phyloP scores from a whole-genome alignment of 2,888 invertebrate species.

The Melanotus villosus region DNA sequence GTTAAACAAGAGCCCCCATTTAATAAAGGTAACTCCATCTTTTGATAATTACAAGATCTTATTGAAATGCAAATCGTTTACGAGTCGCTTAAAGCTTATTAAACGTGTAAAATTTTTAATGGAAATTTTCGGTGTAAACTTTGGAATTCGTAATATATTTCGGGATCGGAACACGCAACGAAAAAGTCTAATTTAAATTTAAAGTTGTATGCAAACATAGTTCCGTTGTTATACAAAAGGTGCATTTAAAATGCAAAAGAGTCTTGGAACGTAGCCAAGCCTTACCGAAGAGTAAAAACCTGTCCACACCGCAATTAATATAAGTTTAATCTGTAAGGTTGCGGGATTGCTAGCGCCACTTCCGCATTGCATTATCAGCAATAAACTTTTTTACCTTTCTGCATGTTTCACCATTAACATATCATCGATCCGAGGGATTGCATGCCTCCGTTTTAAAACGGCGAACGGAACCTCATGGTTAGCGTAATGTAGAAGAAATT shows the following conservation, averaged over 20 bases:
- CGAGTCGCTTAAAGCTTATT: too few relatives aligned
- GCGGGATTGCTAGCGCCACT: constrained; percentile 14
- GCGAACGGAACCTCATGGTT: background rate
- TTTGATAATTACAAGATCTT: too few relatives aligned
- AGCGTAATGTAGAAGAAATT: background rate
- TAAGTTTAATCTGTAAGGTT: constrained; percentile 25
- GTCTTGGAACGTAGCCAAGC: constrained; percentile 16
- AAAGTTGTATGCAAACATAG: constrained; percentile 4
- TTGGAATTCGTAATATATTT: too few relatives aligned
- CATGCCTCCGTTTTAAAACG: too few relatives aligned
- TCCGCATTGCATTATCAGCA: constrained; percentile 23
- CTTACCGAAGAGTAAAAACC: constrained; percentile 17
- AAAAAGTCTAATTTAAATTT: constrained; percentile 20
- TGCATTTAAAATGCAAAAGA: constrained; percentile 34
- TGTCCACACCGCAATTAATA: constrained; percentile 26
- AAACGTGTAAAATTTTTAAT: too few relatives aligned
- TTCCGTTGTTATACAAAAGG: background rate
- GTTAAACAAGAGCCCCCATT: too few relatives aligned
- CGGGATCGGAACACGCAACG: background rate
- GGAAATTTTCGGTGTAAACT: too few relatives aligned
- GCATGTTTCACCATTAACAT: background rate
- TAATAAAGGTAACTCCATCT: too few relatives aligned
- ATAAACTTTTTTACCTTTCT: constrained; percentile 3
- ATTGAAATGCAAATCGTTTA: too few relatives aligned
- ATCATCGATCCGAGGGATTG: too few relatives aligned